These are phyloP conservation scores for Yponomeuta plumbellus DNA, from an alignment of 2,888 invertebrate species.

Conservation along the genomic window DNA sequence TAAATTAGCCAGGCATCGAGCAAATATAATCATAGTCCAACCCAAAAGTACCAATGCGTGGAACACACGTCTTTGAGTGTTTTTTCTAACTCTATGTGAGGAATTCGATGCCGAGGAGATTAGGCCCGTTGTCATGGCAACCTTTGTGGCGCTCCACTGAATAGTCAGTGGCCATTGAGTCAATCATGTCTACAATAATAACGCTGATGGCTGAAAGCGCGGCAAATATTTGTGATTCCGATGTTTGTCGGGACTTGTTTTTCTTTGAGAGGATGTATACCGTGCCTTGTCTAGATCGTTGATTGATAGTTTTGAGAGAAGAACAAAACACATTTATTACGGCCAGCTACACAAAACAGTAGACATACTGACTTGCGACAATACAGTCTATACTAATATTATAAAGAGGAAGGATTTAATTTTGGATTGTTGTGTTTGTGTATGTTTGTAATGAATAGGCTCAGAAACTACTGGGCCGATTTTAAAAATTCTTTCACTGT, in stretches of 20 bases:
- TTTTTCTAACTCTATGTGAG: conserved; percentile 59
- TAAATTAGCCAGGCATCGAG: neutral
- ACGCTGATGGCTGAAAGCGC: conserved; percentile 1
- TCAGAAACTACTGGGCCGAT: too few relatives aligned
- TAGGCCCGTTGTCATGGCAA: conserved; percentile 34
- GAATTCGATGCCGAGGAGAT: conserved; percentile 64
- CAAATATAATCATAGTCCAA: neutral
- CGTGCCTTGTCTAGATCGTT: too few relatives aligned
- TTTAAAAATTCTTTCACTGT: too few relatives aligned
- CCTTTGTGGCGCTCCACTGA: conserved; percentile 28
- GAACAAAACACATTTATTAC: too few relatives aligned
- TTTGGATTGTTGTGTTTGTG: too few relatives aligned
- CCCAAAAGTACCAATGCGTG: conserved; percentile 11
- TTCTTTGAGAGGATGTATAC: neutral
- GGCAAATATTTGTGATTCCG: conserved; percentile 15
- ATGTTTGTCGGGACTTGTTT: neutral
- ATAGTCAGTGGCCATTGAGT: conserved; percentile 9
- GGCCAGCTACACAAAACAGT: too few relatives aligned
- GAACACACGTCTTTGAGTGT: conserved; percentile 21
- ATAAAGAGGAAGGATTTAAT: too few relatives aligned
- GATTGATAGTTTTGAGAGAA: too few relatives aligned
- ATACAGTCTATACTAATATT: too few relatives aligned
- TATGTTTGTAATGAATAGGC: too few relatives aligned
- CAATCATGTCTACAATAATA: conserved; percentile 11
- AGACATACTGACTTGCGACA: too few relatives aligned